Evolutionary conservation across 2,113 vertebrate genomes (phyloP), one percentile per base, ranked within the genome.

Genomic region (Rallus limicola): DNA sequence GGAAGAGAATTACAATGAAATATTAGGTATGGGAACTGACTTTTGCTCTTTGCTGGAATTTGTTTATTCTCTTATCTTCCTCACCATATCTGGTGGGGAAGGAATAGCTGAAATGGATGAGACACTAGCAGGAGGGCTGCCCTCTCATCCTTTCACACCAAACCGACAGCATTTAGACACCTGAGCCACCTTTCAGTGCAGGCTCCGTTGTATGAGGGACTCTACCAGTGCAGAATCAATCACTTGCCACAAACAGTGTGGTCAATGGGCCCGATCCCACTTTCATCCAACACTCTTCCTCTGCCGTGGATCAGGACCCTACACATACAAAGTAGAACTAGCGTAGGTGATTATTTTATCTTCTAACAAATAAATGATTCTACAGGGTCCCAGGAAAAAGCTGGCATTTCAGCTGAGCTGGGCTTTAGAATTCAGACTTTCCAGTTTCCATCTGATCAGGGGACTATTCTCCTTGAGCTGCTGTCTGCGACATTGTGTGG

Each of bases 401-500:
- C 5, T 58, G 36, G 3, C 11, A 7, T 82, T 80, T 65, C 55
- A 58, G 38, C 34, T 55, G 25, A 76, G 29, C 40, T 69, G 83
- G 46, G 26, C n/a, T 76, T 71, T 44, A 64, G 21, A 52, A 36
- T 76, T 62, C 50, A 77, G 59, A 38, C 20, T 56, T 76, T 29
- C 19, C 10, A 10, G 28, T 42, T 91, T n/a, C 0, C 0, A 18
- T 50, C 34, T 16, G 7, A 29, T 40, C 19, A 31, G 10, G 59
- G 31, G 70, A 29, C 17, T 74, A 29, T 65, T 64, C 29, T 89
- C 20, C 77, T 76, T 59, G 70, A 82, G 42, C 28, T 31, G 5
- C 36, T 70, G 23, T 16, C 59, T 63, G 56, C 8, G 13, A 13
- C 11, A 5, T 20, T 8, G 15, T 15, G 9, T 42, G 1, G 0